phyloP scores from a whole-genome alignment of 2,113 vertebrate species.

The Tympanuchus pallidicinctus region DNA sequence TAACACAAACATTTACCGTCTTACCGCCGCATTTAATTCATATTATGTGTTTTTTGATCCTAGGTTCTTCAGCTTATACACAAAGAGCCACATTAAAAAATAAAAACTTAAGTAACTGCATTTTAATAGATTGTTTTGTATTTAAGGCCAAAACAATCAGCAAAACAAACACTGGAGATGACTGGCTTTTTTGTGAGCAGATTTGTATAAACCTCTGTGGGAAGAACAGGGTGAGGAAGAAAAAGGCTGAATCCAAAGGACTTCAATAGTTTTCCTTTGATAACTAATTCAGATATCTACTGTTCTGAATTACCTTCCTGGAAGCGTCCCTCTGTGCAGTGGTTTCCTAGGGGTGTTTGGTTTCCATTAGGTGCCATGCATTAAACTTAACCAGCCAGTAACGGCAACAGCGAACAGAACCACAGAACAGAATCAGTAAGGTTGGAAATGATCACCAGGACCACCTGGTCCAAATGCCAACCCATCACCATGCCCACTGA shows the following conservation, averaged over 20 bases:
- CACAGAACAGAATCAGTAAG: neutral
- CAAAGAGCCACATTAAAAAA: constrained; percentile 12
- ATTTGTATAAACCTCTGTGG: neutral
- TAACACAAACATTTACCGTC: constrained; percentile 50
- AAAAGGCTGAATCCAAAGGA: neutral
- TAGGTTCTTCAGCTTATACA: neutral
- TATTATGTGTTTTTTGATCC: constrained; percentile 44
- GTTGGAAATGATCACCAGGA: neutral
- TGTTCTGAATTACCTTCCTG: neutral
- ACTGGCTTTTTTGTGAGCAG: neutral
- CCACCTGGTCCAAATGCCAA: neutral
- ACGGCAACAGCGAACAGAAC: neutral
- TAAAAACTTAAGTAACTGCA: neutral
- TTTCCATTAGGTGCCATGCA: neutral
- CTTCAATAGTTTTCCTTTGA: neutral
- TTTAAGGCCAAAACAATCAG: constrained; percentile 10
- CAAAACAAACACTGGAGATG: neutral
- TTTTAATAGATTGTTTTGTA: neutral
- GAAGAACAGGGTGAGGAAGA: neutral
- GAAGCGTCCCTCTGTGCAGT: neutral
- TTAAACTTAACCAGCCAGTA: neutral
- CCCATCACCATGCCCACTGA: neutral
- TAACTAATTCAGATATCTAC: neutral
- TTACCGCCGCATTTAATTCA: constrained; percentile 56
- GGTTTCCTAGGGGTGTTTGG: neutral